phyloP scores from a whole-genome alignment of 2,888 invertebrate genomes.

The Orchesellides sinensis region DNA sequence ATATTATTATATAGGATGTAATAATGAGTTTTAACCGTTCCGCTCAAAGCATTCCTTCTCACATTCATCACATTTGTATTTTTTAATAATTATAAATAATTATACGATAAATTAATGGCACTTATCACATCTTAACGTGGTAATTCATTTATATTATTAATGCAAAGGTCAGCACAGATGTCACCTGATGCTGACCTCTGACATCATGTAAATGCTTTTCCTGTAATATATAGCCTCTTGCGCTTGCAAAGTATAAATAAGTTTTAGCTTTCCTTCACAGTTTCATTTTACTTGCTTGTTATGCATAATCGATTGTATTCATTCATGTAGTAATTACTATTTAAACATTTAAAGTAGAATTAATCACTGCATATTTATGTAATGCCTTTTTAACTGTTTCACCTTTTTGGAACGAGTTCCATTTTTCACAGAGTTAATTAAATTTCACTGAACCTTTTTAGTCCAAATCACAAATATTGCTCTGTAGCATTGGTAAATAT shows the following conservation, averaged over 20 bases:
- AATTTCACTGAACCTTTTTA: neutral
- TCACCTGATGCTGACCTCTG: constrained; percentile 58
- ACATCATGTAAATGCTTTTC: constrained; percentile 61
- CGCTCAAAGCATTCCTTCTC: constrained; percentile 22
- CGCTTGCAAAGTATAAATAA: constrained; percentile 16
- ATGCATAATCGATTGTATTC: neutral
- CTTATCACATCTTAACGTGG: constrained; percentile 65
- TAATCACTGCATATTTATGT: neutral
- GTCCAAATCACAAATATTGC: neutral
- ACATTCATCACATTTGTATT: constrained; percentile 45
- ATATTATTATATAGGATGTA: constrained; percentile 15
- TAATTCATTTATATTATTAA: constrained; percentile 54
- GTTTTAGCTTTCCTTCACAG: neutral
- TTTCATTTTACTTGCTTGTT: constrained; percentile 14
- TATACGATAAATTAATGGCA: constrained; percentile 47
- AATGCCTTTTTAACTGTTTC: too few relatives aligned
- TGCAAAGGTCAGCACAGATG: constrained; percentile 61
- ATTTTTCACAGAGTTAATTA: neutral
- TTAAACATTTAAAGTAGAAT: neutral
- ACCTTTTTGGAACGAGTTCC: too few relatives aligned
- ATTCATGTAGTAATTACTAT: constrained; percentile 3
- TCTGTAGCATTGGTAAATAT: neutral
- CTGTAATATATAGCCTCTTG: constrained; percentile 54
- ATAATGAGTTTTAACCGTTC: constrained; percentile 27
- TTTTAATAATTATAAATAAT: constrained; percentile 9